A percentile compares a stretch with the other conserved stretches of the same genome.
Conservation (phyloP, 2,888 invertebrate species). For the Phortica magna region DNA sequence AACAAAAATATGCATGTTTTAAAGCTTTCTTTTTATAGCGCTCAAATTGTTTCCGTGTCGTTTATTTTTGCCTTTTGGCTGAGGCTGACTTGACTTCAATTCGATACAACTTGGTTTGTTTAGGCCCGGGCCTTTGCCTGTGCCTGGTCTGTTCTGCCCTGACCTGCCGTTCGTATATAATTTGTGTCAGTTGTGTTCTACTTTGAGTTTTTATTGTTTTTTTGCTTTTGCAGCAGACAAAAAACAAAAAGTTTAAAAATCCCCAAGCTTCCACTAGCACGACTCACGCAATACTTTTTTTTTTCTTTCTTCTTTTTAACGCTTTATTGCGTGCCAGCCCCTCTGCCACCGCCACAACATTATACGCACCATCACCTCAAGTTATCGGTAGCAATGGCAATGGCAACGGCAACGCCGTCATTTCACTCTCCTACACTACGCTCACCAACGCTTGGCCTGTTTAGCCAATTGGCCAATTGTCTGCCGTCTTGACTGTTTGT, state of each 20-base stretch:
- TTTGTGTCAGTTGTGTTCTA: conserved; percentile 37
- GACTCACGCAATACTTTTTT: conserved; percentile 30
- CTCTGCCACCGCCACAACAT: not conserved
- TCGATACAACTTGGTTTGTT: conserved; percentile 41
- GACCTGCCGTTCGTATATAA: conserved; percentile 44
- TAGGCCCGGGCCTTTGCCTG: conserved; percentile 57
- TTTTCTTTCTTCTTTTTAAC: not conserved
- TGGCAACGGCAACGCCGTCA: too few relatives aligned
- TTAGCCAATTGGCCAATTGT: conserved; percentile 1
- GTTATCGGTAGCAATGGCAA: not conserved
- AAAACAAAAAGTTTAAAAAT: conserved; percentile 6
- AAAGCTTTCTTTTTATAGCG: conserved; percentile 61
- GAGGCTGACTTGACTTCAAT: conserved; percentile 37
- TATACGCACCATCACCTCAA: not conserved
- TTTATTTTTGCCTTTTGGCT: conserved; percentile 52
- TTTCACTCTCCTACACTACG: too few relatives aligned
- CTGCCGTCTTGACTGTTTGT: conserved; percentile 10
- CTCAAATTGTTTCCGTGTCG: conserved; percentile 68
- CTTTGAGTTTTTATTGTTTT: conserved; percentile 27
- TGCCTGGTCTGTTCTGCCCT: conserved; percentile 55
- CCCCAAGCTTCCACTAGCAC: conserved; percentile 2
- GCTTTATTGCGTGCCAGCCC: not conserved
- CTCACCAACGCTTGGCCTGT: not conserved
- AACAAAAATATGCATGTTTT: not conserved
- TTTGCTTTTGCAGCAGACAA: conserved; percentile 34